Evolutionary conservation across 2,888 invertebrate species (phyloP).

Genomic region (Epsilonema sp.): DNA sequence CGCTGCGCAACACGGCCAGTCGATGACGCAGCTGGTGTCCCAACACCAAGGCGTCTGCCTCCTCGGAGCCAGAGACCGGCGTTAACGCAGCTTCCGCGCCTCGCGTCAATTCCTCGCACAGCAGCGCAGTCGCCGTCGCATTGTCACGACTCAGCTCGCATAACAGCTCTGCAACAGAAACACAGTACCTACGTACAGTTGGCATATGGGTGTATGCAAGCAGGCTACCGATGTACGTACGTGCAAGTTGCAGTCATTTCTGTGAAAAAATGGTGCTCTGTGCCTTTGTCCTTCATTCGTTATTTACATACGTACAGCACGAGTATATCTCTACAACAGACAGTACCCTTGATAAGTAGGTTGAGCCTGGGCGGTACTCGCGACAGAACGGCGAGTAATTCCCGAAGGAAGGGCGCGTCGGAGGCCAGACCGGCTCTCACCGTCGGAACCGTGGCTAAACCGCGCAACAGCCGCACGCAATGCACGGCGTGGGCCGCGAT

Average conservation of each 20-base stretch:
- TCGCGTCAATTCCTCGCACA: too few relatives aligned
- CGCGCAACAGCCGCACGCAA: conserved; percentile 68
- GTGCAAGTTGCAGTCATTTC: not conserved
- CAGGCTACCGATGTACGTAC: not conserved
- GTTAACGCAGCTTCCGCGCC: too few relatives aligned
- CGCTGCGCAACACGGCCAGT: not conserved
- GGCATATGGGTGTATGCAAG: too few relatives aligned
- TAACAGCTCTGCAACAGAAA: too few relatives aligned
- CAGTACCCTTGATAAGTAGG: too few relatives aligned
- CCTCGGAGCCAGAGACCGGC: too few relatives aligned
- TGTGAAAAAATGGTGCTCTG: not conserved
- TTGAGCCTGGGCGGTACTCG: not conserved
- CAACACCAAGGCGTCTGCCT: too few relatives aligned
- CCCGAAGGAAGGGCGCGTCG: not conserved
- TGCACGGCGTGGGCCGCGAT: conserved; percentile 74
- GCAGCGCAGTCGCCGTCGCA: too few relatives aligned
- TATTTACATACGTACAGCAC: too few relatives aligned
- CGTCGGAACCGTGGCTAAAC: conserved; percentile 46
- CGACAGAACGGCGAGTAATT: not conserved
- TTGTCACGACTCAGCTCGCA: too few relatives aligned
- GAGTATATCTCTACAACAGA: too few relatives aligned
- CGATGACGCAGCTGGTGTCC: conserved; percentile 1
- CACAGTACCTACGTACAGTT: too few relatives aligned
- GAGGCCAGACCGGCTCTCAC: not conserved
- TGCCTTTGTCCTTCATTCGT: not conserved